Percentiles rank a stretch among this genome's conserved stretches.
Conservation (phyloP, 2,113 vertebrate genomes). For the Progne subis region DNA sequence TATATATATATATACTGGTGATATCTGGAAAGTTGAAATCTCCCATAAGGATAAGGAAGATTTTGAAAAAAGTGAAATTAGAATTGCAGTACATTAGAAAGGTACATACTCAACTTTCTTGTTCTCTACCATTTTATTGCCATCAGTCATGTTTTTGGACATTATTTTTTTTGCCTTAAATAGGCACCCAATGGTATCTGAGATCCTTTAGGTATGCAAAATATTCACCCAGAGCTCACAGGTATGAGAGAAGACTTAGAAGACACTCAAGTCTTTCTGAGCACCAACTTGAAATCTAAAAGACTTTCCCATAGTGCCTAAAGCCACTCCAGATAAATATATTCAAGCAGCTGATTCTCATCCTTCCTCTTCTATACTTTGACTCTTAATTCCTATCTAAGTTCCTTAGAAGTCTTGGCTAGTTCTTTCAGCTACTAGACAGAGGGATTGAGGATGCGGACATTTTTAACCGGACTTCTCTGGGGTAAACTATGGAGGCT, state of each 20-base stretch:
- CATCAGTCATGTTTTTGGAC: background rate
- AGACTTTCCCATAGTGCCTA: background rate
- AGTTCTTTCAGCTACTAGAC: background rate
- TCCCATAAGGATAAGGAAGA: background rate
- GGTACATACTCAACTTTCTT: accelerated
- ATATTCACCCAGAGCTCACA: background rate
- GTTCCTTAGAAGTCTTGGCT: background rate
- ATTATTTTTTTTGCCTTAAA: background rate
- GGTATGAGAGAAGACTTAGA: background rate
- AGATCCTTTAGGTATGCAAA: background rate
- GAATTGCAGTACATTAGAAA: background rate
- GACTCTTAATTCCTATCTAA: background rate
- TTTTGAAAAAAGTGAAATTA: background rate
- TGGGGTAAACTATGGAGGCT: too few species aligned
- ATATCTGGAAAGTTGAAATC: background rate
- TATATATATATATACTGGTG: background rate
- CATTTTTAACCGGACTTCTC: too few species aligned
- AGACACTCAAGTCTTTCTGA: background rate
- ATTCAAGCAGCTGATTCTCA: background rate
- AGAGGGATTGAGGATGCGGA: too few species aligned
- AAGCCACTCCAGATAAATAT: background rate
- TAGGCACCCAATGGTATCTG: background rate
- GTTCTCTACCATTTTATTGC: background rate
- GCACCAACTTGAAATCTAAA: background rate
- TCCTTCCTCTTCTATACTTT: background rate